Base-by-base conservation (phyloP, 2,797 vertebrate species). In the Apodemus agrarius region DNA sequence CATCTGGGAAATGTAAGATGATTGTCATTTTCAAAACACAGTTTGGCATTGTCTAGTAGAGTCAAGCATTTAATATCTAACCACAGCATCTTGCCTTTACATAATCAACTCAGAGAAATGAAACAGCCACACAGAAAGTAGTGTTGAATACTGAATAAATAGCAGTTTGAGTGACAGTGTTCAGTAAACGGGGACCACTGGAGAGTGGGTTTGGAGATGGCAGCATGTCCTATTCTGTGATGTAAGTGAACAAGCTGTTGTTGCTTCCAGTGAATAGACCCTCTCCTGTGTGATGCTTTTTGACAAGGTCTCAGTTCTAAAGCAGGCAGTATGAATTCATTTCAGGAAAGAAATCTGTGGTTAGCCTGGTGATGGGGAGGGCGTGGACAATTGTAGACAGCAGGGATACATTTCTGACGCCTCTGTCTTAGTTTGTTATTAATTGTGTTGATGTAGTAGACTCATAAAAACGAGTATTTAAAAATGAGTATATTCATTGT, bases 291-390 rank as follows among this genome's bases (percentile, higher is more conserved):
- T 61, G 37, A 69, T 67, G 22, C 8, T 26, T 79, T 86, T 85
- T n/a, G 11, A 76, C 14, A n/a, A n/a, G 40, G n/a, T 29, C 43
- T 92, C 59, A 91, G 76, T 91, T 93, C 72, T 90, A 80, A 94
- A 91, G 79, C 14, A 74, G 9, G 72, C n/a, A 21, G 3, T 81
- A 13, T 75, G 63, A 93, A 89, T 90, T 67, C 74, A 19, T 65
- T 88, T 54, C 34, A 93, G 57, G 85, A 87, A 84, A 83, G 49
- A 19, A 22, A 1, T 96, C 80, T 81, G 29, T 92, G 52, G 67
- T 80, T 69, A 4, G 76, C 34, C 24, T 72, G 37, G 17, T 46
- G 6, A 13, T 34, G 1, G 61, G 63, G 16, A 67, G 4, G 31
- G 4, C 12, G 6, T 84, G n/a, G 29, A 29, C 13, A 83, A 21